phyloP scores from a whole-genome alignment of 2,888 invertebrate genomes.

The Ophion slaviceki region DNA sequence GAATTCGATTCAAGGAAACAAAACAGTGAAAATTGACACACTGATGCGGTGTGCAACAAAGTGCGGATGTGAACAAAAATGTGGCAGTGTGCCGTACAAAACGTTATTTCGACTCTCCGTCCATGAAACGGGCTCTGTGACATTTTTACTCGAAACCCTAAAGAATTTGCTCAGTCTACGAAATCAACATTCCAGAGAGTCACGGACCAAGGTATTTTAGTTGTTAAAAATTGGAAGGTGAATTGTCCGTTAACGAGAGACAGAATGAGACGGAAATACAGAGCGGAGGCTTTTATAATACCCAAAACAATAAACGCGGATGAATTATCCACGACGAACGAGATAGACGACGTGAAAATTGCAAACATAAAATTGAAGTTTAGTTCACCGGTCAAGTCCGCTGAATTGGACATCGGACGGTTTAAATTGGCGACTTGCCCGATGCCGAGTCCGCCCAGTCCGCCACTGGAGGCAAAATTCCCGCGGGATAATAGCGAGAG shows the following conservation, averaged over 20 bases:
- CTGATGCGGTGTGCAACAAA: too few species aligned
- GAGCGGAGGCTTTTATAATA: constrained; percentile 77
- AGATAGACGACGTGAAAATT: constrained; percentile 72
- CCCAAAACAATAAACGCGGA: constrained; percentile 66
- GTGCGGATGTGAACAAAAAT: too few species aligned
- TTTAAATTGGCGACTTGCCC: constrained; percentile 4
- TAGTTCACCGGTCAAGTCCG: constrained; percentile 22
- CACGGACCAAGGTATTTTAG: too few species aligned
- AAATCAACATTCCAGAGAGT: too few species aligned
- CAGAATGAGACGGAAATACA: constrained; percentile 69
- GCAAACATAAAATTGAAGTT: constrained; percentile 70
- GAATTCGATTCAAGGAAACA: too few species aligned
- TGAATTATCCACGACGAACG: constrained; percentile 54
- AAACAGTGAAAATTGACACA: too few species aligned
- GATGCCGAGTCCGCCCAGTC: not conserved
- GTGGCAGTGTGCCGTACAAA: too few species aligned
- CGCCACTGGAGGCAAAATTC: not conserved
- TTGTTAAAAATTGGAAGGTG: not conserved
- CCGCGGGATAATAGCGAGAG: constrained; percentile 30
- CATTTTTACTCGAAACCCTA: too few species aligned
- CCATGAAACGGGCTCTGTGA: too few species aligned
- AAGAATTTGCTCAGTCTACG: too few species aligned
- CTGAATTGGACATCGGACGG: constrained; percentile 50
- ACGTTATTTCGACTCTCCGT: too few species aligned
- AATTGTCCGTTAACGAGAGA: not conserved